These are phyloP conservation scores for Neoitamus cyanurus DNA, from an alignment of 2,888 invertebrate species.

Conservation along the genomic window DNA sequence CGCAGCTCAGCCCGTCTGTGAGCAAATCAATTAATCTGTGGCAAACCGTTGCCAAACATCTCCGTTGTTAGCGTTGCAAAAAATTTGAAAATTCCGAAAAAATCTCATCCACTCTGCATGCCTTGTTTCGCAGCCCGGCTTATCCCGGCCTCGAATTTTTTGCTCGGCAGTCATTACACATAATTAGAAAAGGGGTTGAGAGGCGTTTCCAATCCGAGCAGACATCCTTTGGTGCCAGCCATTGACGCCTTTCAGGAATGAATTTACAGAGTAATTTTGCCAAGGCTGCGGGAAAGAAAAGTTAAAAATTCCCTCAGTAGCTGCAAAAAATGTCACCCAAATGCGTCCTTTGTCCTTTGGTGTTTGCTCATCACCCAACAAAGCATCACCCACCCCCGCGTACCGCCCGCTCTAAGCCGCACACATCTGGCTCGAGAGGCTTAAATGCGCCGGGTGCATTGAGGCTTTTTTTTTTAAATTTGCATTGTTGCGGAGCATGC, in stretches of 20 bases:
- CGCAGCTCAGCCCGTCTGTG: no score
- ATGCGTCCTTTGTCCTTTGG: not conserved
- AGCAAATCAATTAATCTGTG: conserved; percentile 4
- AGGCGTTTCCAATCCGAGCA: not conserved
- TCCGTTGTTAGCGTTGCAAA: not conserved
- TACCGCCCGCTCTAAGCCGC: not conserved
- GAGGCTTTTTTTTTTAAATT: not conserved
- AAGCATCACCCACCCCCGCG: not conserved
- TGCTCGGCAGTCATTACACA: not conserved
- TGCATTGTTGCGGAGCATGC: not conserved
- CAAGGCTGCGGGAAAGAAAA: conserved; percentile 4
- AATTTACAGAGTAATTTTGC: not conserved
- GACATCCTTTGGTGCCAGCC: not conserved
- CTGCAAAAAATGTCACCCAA: conserved; percentile 33
- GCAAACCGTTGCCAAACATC: conserved; percentile 1
- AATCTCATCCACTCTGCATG: not conserved
- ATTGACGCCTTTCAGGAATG: not conserved
- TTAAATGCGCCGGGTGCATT: not conserved
- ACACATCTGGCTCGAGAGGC: not conserved
- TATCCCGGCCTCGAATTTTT: not conserved
- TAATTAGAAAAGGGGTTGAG: conserved; percentile 10
- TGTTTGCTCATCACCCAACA: not conserved
- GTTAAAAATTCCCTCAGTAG: not conserved
- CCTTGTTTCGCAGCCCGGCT: not conserved
- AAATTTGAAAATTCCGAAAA: not conserved